Conservation (phyloP, 2,113 vertebrate genomes). For the Melanotaenia duboulayi region DNA sequence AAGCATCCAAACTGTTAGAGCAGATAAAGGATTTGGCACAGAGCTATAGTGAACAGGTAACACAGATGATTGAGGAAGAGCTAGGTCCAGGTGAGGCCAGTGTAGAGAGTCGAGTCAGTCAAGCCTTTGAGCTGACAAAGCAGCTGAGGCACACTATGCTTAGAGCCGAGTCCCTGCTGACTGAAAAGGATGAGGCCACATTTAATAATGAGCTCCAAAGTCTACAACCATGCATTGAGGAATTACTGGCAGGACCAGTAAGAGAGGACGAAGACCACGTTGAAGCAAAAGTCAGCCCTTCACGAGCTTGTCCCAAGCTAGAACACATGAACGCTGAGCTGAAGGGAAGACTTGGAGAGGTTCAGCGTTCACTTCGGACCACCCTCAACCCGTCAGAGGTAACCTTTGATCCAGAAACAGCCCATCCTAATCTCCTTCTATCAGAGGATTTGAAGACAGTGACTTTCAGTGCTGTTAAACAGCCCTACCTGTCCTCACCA, state of each 20-base stretch:
- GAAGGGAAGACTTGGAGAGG: constrained; percentile 57
- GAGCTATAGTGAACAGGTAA: constrained; percentile 56
- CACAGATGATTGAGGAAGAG: constrained; percentile 68
- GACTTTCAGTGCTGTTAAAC: constrained; percentile 71
- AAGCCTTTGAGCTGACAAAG: constrained; percentile 48
- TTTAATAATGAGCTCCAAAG: constrained; percentile 47
- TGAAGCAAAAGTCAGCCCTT: constrained; percentile 39
- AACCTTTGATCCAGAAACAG: constrained; percentile 79
- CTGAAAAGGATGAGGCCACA: constrained; percentile 46
- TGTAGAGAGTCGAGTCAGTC: constrained; percentile 35
- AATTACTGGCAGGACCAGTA: constrained; percentile 47
- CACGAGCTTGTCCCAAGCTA: constrained; percentile 58
- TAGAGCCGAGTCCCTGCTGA: constrained; percentile 58
- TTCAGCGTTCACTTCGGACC: constrained; percentile 71
- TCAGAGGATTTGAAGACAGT: constrained; percentile 80
- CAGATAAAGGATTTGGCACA: constrained; percentile 59
- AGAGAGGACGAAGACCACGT: constrained; percentile 15
- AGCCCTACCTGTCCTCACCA: constrained; percentile 63
- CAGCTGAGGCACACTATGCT: constrained; percentile 66
- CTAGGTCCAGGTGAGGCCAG: constrained; percentile 65
- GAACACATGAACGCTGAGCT: constrained; percentile 69
- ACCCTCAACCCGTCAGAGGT: constrained; percentile 82
- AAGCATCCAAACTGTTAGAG: constrained; percentile 47
- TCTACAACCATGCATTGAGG: constrained; percentile 52
- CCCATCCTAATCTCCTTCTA: constrained; percentile 80